These are phyloP conservation scores for Drosophila peninsularis DNA, from an alignment of 2,888 invertebrate genomes.

Conservation along the genomic window DNA sequence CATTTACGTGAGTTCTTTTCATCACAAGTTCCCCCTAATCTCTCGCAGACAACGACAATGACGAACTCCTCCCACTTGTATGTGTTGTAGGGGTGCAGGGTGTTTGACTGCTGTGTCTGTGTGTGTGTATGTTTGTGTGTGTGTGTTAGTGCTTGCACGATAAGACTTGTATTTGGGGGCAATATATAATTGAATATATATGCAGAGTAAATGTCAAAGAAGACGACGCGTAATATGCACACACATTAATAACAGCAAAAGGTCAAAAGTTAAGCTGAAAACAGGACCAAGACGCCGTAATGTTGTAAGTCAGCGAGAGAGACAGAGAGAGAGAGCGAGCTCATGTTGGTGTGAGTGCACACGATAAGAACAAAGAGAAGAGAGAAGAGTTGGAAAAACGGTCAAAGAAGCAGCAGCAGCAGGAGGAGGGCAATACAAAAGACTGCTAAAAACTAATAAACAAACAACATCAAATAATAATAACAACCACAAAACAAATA, in stretches of 20 bases:
- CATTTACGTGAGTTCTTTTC: constrained; percentile 58
- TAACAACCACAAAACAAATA: constrained; percentile 17
- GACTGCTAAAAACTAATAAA: constrained; percentile 59
- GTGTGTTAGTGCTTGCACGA: constrained; percentile 56
- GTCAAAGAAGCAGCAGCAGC: constrained; percentile 26
- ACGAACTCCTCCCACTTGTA: constrained; percentile 72
- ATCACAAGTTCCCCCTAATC: constrained; percentile 28
- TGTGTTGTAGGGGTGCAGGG: constrained; percentile 69
- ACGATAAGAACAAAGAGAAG: constrained; percentile 60
- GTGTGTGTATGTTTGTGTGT: constrained; percentile 1
- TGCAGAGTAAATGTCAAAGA: constrained; percentile 56
- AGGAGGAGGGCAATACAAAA: constrained; percentile 45
- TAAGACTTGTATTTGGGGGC: constrained; percentile 62
- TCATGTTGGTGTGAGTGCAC: constrained; percentile 43
- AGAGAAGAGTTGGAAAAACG: constrained; percentile 52
- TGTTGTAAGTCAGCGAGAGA: constrained; percentile 31
- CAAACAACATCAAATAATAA: constrained; percentile 34
- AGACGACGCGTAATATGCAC: constrained; percentile 58
- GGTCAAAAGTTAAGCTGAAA: constrained; percentile 69
- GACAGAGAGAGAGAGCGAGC: constrained; percentile 1
- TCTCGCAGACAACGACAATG: constrained; percentile 50
- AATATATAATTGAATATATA: constrained; percentile 47
- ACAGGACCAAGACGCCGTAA: constrained; percentile 53
- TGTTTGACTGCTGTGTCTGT: constrained; percentile 36
- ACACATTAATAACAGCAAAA: constrained; percentile 68